Base-by-base conservation (phyloP, 2,888 invertebrate genomes). In the Augochlorella aurata region DNA sequence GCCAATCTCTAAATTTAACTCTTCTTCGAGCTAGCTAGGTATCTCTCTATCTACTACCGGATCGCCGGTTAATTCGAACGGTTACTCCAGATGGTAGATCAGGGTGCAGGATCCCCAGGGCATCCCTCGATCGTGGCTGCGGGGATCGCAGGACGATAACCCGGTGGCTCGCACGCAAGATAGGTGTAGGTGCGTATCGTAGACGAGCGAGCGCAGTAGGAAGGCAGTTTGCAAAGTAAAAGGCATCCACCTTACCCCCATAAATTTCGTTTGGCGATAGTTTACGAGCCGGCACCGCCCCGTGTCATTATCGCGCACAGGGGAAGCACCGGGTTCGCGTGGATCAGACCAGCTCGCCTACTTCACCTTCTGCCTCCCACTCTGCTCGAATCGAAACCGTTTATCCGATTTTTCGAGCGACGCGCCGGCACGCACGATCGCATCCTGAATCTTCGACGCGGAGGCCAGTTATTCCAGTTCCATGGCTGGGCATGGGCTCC, bases 211-310 rank as follows among this genome's bases (percentile, higher is more conserved):
- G 75, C 67, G 74, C 69, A 63, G 77, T 78, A 78, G 72, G 79
- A 79, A 83, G 77, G 71, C 63, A 74, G 71, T 85, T 77, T 81
- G 83, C 85, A 49, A 75, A 83, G 78, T 83, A 82, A 85, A 75
- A 83, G 69, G 81, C 77, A 85, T 84, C 82, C 83, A 86, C 87
- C 80, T 85, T 86, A 86, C 77, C 90, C 91, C 90, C 91, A 90
- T 93, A 92, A 93, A 93, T 92, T 91, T 89, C 89, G 88, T 86
- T 63, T 85, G 90, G 82, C 89, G 91, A 92, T 92, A 91, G 89
- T 93, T 93, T 93, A 93, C 91, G 92, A 91, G 88, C 86, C 89
- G 87, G 92, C 87, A 90, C 91, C 92, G 92, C 92, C 92, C 90
- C 90, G 90, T 91, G 90, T 92, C 92, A 92, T 92, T 92, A 93